A percentile compares a stretch with the other conserved stretches of the same genome.
These are phyloP conservation scores for Pagrus major DNA, from an alignment of 2,113 vertebrate species.

Conservation along the genomic window DNA sequence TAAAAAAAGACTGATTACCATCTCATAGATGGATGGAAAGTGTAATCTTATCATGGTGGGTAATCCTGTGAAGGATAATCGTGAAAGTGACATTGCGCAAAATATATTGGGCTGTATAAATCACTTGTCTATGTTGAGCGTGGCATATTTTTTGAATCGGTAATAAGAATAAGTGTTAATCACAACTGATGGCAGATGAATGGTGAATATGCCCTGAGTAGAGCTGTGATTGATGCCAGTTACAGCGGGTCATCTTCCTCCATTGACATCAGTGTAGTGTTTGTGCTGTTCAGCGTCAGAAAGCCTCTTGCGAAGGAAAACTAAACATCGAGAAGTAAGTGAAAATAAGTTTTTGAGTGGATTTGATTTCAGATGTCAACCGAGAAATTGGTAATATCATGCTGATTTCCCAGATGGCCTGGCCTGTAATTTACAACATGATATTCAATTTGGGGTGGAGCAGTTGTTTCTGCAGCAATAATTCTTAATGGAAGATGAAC, in stretches of 20 bases:
- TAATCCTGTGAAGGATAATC: slow-evolving; percentile 3
- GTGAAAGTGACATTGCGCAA: slow-evolving; percentile 3
- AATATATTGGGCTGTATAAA: not conserved
- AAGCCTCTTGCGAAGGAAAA: not conserved
- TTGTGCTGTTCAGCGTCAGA: not conserved
- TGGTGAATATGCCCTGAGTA: not conserved
- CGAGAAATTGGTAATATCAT: not conserved
- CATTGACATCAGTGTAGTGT: not conserved
- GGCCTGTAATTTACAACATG: slow-evolving; percentile 25
- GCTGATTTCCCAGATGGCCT: slow-evolving; percentile 55
- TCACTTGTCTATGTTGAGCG: not conserved
- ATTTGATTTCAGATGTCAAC: not conserved
- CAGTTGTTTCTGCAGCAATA: slow-evolving; percentile 46
- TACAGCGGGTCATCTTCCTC: not conserved
- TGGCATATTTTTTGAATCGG: not conserved
- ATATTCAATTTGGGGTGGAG: slow-evolving; percentile 56
- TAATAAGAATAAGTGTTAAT: not conserved
- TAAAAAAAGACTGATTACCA: not conserved
- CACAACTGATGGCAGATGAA: not conserved
- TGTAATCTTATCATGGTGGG: not conserved
- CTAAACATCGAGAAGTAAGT: not conserved
- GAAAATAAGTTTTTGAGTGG: not conserved
- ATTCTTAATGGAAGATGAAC: slow-evolving; percentile 58
- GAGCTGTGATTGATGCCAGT: not conserved
- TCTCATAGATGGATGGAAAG: not conserved